Evolutionary conservation across 2,888 invertebrate genomes (phyloP), one percentile per base, ranked within the genome.

Genomic region (Callosobruchus maculatus): DNA sequence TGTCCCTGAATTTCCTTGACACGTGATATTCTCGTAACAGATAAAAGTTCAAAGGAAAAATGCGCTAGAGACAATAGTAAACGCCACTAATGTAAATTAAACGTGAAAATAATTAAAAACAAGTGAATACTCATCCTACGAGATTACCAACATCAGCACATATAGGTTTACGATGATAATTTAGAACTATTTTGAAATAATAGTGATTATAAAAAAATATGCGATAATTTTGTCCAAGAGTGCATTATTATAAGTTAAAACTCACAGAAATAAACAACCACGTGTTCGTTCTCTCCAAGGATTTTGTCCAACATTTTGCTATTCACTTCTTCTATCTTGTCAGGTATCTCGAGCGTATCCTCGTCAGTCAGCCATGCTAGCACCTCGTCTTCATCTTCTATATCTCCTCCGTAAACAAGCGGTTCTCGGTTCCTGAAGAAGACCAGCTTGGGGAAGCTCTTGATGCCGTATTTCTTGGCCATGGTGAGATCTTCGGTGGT

Each of bases 261-360:
- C 95, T 92, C 89, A 97, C 96, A 97, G 89, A 97, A 97, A 86
- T 96, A 96, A 21, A 97, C 96, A 70, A 97, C 97, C 71, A 97
- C 93, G 83, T 95, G 94, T 81, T 96, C 94, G 80, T 95, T 95
- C 85, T 95, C 95, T 76, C 93, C 91, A 77, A 97, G 89, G 79
- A 97, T 94, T 84, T 96, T 96, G 83, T 97, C 96, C 85, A 97
- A 88, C 96, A 97, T 97, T 85, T 91, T 93, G 0, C 92, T 90
- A 84, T 97, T 97, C 67, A 97, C 96, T 88, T 97, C 97, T 85
- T 97, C 97, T 82, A 97, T 97, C 86, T 94, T 93, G 75, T 97
- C 97, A 7, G 96, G 96, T 83, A 96, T 95, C 87, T 97, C 95
- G 13, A 97, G 88, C 4, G 96, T 96, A 78, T 96, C 92, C 84